These are phyloP conservation scores for Argyra leucocephala DNA, from an alignment of 2,888 invertebrate genomes.

Conservation along the genomic window DNA sequence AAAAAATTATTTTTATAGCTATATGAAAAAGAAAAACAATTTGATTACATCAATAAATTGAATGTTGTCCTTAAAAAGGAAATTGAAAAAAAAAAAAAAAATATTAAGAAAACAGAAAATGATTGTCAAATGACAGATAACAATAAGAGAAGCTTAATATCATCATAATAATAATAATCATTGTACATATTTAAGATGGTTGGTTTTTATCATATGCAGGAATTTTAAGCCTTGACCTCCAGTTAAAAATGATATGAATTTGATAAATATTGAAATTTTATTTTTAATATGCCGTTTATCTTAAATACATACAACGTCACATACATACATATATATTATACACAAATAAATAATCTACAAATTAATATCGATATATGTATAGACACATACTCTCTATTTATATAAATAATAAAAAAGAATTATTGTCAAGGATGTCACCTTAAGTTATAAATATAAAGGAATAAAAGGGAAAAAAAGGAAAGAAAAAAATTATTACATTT, in stretches of 20 bases:
- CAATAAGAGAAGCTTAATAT: neutral
- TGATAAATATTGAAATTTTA: neutral
- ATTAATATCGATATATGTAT: no score
- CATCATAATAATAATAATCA: neutral
- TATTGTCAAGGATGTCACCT: neutral
- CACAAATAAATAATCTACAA: neutral
- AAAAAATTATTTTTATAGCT: neutral
- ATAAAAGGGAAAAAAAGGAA: no score
- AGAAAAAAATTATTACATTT: no score
- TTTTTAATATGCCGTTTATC: neutral
- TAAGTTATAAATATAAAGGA: neutral
- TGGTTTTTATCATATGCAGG: neutral
- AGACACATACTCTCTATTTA: neutral
- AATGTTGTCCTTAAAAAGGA: slow-evolving; percentile 1
- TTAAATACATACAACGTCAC: neutral
- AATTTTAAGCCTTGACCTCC: neutral
- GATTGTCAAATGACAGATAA: neutral
- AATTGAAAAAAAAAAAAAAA: neutral
- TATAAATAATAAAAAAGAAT: neutral
- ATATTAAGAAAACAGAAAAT: no score
- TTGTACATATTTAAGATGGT: neutral
- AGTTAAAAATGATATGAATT: neutral
- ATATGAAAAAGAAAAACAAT: neutral
- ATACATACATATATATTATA: neutral
- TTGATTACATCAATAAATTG: slow-evolving; percentile 6